phyloP scores from a whole-genome alignment of 2,888 invertebrate genomes.

The Hydroisotoma schaefferi region DNA sequence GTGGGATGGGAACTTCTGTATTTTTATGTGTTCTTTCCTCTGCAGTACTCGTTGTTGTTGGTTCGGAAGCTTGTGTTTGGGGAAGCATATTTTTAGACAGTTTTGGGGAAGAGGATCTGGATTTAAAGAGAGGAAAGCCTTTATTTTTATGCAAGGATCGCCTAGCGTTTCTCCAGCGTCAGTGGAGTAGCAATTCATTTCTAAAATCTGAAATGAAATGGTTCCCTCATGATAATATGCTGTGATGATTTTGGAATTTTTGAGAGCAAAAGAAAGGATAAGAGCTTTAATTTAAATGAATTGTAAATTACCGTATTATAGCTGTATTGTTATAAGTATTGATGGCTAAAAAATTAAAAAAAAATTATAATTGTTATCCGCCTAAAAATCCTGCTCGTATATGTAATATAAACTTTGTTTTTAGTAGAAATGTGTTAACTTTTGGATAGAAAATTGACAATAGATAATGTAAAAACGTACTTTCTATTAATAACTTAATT shows the following conservation, averaged over 20 bases:
- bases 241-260: too few relatives aligned
- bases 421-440: too few relatives aligned
- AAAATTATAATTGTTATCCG: too few relatives aligned
- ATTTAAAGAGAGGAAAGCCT: constrained; percentile 37
- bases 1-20: constrained; percentile 31
- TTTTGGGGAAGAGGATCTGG: constrained; percentile 38
- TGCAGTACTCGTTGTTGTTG: constrained; percentile 30
- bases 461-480: too few relatives aligned
- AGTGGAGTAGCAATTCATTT: constrained; percentile 35
- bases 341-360: too few relatives aligned
- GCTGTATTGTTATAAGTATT: too few relatives aligned
- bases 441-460: too few relatives aligned
- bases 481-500: too few relatives aligned
- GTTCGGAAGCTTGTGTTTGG: constrained; percentile 36
- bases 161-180: constrained; percentile 30
- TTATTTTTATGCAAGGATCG: constrained; percentile 37
- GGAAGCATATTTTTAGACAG: constrained; percentile 40
- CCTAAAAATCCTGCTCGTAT: too few relatives aligned
- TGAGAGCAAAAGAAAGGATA: too few relatives aligned
- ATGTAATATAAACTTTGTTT: too few relatives aligned
- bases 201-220: constrained; percentile 31
- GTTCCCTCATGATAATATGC: constrained; percentile 32
- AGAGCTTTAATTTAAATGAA: neutral
- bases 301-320: too few relatives aligned
- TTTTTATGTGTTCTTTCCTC: constrained; percentile 34